Evolutionary conservation across 1,140 invertebrate species (phyloP), one percentile per base, ranked within the genome.

Genomic region (Heliconius eleuchia): DNA sequence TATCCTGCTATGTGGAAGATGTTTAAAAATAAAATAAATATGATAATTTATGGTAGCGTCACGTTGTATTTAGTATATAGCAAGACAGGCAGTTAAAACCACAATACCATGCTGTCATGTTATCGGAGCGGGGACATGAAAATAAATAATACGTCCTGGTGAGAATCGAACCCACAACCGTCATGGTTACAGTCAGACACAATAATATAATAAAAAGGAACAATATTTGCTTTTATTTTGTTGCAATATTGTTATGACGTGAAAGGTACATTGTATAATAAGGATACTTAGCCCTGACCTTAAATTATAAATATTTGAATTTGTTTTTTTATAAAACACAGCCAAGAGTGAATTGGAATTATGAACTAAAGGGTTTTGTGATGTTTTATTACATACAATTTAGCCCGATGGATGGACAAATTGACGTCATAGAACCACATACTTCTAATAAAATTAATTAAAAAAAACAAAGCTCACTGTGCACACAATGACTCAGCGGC

Each of bases 181-280:
- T 7, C 8, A 3, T 46, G 42, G 4, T 16, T 46, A 46, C 42
- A 46, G 13, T 16, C 13, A 46, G 4, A 46, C 42, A 46, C 4
- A 16, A 46, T 46, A 46, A 46, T 46, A 46, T 46, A 16, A 46
- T 46, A 16, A 46, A 60, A 60, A 52, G 19, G 7, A 19, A 52
- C 16, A 18, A 52, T 52, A 52, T 52, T 52, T 52, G 7, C 50
- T 52, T 57, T 57, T 57, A 57, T 11, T 23, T 57, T 3, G n/a
- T 66, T 66, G 9, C 27, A 66, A 66, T 66, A 30, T 66, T 66
- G 1, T 16, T 27, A 13, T 66, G 30, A 66, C 60, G 60, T 66
- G 60, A 66, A 66, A 66, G 60, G 60, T 66, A 66, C 27, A 30
- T 66, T 66, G 27, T 66, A 66, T 30, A 30, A 60, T 60, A 60